These are phyloP conservation scores for Paramuricea clavata DNA, from an alignment of 92 coral and sea anemone genomes.

Conservation along the genomic window DNA sequence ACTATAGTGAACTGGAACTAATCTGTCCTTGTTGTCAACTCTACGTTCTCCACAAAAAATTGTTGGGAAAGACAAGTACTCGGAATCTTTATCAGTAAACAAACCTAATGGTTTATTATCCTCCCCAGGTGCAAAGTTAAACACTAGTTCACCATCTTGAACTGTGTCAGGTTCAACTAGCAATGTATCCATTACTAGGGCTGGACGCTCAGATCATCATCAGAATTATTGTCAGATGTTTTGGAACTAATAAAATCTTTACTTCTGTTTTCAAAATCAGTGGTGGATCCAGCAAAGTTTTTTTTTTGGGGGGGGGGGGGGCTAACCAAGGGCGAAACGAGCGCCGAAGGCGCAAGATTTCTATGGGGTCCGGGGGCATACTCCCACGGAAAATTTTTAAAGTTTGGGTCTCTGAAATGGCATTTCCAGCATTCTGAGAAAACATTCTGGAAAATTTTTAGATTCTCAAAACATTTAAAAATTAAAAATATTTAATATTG, in stretches of 20 bases:
- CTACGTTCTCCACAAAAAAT: constrained; percentile 78
- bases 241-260: constrained; percentile 17
- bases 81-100: constrained; percentile 67
- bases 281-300: too few species aligned
- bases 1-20: constrained; percentile 70
- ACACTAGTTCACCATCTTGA: constrained; percentile 60
- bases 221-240: constrained; percentile 38
- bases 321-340: too few species aligned
- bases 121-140: constrained; percentile 80
- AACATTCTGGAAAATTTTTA: too few species aligned
- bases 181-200: constrained; percentile 75
- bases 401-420: too few species aligned
- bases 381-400: too few species aligned
- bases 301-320: too few species aligned
- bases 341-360: too few species aligned
- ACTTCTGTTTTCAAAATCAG: not conserved
- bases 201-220: constrained; percentile 76
- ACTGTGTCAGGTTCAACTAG: constrained; percentile 69
- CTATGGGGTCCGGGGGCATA: too few species aligned
- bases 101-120: constrained; percentile 77
- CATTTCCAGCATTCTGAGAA: too few species aligned
- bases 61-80: constrained; percentile 72
- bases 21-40: constrained; percentile 71
- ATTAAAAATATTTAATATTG: too few species aligned
- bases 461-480: too few species aligned